These are phyloP conservation scores for Colossoma macropomum DNA, from an alignment of 2,113 vertebrate genomes.

Conservation along the genomic window DNA sequence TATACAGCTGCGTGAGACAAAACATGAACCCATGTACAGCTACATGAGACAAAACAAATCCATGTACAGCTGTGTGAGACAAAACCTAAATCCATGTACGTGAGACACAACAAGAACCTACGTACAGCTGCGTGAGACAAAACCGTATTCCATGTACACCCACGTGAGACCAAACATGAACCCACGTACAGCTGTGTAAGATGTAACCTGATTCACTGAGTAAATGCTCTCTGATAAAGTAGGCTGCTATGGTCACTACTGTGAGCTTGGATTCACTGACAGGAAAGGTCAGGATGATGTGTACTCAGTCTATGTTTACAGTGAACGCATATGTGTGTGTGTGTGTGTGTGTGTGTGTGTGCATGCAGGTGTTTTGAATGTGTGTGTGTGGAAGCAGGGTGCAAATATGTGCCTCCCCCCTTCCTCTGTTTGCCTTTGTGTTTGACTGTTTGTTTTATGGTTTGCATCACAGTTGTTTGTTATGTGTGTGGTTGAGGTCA, in stretches of 20 bases:
- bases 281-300: slow-evolving; percentile 15
- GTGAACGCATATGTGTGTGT: slow-evolving; percentile 17
- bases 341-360: slow-evolving; percentile 9
- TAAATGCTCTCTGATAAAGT: slow-evolving; percentile 3
- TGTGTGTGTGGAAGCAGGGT: background rate
- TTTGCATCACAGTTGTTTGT: slow-evolving; percentile 21
- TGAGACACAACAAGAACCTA: no score
- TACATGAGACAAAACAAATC: background rate
- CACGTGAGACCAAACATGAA: background rate
- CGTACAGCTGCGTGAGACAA: no score
- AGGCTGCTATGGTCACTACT: slow-evolving; percentile 32
- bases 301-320: slow-evolving; percentile 24
- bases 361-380: background rate
- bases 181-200: background rate
- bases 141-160: background rate
- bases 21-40: background rate
- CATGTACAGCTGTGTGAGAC: background rate
- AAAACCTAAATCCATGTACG: background rate
- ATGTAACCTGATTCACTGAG: no score
- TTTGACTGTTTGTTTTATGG: slow-evolving; percentile 20
- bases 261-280: slow-evolving; percentile 25
- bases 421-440: slow-evolving; percentile 40
- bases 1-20: background rate
- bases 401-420: slow-evolving; percentile 7
- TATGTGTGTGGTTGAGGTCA: slow-evolving; percentile 20